phyloP scores from a whole-genome alignment of 2,888 invertebrate species.

The Rhamphomyia laevipes region DNA sequence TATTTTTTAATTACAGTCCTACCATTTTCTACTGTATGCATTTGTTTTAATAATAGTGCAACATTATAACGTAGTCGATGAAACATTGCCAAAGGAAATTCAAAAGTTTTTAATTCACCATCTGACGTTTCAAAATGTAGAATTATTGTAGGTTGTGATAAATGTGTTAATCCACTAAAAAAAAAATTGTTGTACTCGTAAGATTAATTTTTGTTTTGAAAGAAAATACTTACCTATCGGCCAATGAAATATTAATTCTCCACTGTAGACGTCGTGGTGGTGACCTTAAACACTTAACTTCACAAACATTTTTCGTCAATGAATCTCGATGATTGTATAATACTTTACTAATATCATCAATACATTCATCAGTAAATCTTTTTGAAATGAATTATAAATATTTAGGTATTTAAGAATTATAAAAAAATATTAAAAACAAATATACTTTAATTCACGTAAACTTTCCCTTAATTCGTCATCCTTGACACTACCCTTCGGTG shows the following conservation, averaged over 20 bases:
- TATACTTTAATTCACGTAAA: slow-evolving; percentile 38
- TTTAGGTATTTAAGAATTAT: neutral
- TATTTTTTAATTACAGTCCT: neutral
- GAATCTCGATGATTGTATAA: slow-evolving; percentile 39
- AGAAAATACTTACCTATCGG: slow-evolving; percentile 35
- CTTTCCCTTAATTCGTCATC: slow-evolving; percentile 39
- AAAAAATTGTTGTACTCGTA: too few species aligned
- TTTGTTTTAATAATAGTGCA: slow-evolving; percentile 40
- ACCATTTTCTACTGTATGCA: slow-evolving; percentile 30
- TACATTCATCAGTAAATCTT: slow-evolving; percentile 29
- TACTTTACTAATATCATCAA: slow-evolving; percentile 41
- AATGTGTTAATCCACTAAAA: slow-evolving; percentile 33
- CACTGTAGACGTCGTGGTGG: slow-evolving; percentile 38
- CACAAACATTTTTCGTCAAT: slow-evolving; percentile 30
- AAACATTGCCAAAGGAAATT: slow-evolving; percentile 41
- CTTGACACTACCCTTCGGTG: slow-evolving; percentile 37
- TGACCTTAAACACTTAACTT: slow-evolving; percentile 36
- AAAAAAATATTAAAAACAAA: neutral
- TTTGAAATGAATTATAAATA: neutral
- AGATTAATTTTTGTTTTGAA: neutral
- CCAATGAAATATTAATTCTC: slow-evolving; percentile 42
- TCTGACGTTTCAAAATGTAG: slow-evolving; percentile 40
- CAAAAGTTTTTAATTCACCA: slow-evolving; percentile 38
- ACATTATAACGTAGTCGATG: slow-evolving; percentile 42
- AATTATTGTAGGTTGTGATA: slow-evolving; percentile 40